These are phyloP conservation scores for Saguinus imperator DNA, from an alignment of 2,113 vertebrate species.

Conservation along the genomic window DNA sequence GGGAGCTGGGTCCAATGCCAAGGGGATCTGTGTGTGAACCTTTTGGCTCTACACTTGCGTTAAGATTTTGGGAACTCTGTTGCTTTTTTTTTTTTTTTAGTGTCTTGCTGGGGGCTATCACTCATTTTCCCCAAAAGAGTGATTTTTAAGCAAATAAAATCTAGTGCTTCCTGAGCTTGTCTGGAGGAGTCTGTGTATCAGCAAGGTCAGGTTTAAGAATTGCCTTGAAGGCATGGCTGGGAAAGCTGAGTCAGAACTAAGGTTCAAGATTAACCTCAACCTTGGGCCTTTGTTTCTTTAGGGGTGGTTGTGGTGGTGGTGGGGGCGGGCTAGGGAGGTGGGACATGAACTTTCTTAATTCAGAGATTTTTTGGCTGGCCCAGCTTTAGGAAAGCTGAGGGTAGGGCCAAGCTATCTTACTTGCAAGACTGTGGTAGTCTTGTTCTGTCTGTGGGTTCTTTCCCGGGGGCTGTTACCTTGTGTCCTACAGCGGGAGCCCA, in stretches of 20 bases:
- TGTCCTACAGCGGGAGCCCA: neutral
- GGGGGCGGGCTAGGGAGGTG: neutral
- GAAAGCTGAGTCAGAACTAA: neutral
- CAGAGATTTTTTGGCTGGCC: neutral
- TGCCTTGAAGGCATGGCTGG: neutral
- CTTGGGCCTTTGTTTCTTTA: neutral
- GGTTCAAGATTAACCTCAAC: neutral
- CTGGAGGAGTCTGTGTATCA: neutral
- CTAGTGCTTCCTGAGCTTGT: neutral
- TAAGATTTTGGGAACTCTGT: slow-evolving; percentile 25
- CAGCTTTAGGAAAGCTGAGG: neutral
- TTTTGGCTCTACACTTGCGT: neutral
- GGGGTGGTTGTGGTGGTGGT: neutral
- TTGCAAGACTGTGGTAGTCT: neutral
- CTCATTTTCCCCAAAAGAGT: slow-evolving; percentile 46
- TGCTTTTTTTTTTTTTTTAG: neutral
- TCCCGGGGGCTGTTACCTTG: neutral
- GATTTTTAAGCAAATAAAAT: slow-evolving; percentile 52
- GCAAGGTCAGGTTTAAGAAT: neutral
- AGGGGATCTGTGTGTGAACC: neutral
- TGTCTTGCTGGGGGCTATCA: neutral
- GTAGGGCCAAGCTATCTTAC: neutral
- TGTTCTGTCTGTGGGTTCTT: neutral
- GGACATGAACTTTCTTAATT: neutral
- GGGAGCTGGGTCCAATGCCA: neutral